Evolutionary conservation across 2,113 vertebrate genomes (phyloP), one percentile per base, ranked within the genome.

Genomic region (Semnornis frantzii): DNA sequence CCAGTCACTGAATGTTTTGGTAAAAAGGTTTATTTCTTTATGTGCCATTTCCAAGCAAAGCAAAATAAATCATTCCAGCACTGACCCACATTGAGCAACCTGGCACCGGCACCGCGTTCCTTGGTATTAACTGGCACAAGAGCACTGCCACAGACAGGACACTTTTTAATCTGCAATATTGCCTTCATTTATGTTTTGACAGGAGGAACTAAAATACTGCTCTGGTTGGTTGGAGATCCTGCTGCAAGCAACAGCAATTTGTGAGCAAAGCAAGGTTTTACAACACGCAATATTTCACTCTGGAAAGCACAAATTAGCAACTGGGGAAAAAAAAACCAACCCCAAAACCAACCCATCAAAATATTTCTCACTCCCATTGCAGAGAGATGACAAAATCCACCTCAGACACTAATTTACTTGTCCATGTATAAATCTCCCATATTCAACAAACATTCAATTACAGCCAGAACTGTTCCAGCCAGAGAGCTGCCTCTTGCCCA

Each of bases 401-500:
- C 89, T 97, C 10, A 87, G 85, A 77, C 91, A 75, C 69, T 91
- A 83, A 94, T 95, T 92, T 85, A 83, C 69, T 89, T 54, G 84
- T 64, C 78, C 59, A 0, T 68, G 76, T 91, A 71, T 77, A 87
- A 93, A 91, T 91, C 65, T 91, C 42, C 28, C 70, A 9, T 12
- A 27, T 39, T 91, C 91, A 94, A 71, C 68, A 89, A 94, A 94
- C 54, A 92, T 9, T 77, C 31, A 39, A n/a, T 57, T 87, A 30
- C 30, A 94, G 89, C 75, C 93, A 92, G 85, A 25, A 87, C 64
- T 10, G 79, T 62, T 71, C 6, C 82, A 85, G 89, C 85, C 92
- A 85, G 91, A 85, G 91, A 74, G 72, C 75, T 87, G 92, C 95
- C 94, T 92, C 87, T 71, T 80, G 93, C 85, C 82, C 87, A 87